phyloP scores from a whole-genome alignment of 2,113 vertebrate species.

The Rhinolophus sinicus region DNA sequence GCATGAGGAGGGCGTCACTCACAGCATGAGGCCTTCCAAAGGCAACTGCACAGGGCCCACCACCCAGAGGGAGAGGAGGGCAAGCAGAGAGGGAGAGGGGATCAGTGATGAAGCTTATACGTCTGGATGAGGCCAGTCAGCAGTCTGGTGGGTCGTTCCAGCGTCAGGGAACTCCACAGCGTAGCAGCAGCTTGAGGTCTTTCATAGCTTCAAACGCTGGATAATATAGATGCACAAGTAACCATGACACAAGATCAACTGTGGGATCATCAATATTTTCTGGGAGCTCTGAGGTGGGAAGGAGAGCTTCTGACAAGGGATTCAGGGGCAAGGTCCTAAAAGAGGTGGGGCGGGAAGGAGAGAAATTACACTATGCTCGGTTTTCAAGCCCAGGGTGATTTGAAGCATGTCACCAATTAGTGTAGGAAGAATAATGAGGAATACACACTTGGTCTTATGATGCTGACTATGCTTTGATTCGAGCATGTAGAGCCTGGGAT shows the following conservation, averaged over 20 bases:
- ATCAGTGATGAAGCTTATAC: not conserved
- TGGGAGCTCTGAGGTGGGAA: not conserved
- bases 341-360: not conserved
- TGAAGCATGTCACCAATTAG: not conserved
- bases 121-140: not conserved
- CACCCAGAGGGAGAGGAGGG: not conserved
- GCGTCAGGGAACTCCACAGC: not conserved
- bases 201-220: not conserved
- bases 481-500: not conserved
- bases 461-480: not conserved
- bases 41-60: no score
- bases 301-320: not conserved
- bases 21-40: not conserved
- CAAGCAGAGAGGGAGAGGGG: fast-evolving
- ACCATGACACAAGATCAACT: not conserved
- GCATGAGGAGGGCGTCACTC: not conserved
- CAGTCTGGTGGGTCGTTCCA: not conserved
- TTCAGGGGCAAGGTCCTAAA: not conserved
- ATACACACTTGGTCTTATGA: not conserved
- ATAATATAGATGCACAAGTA: not conserved
- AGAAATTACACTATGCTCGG: not conserved
- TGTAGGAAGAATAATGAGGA: not conserved
- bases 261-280: not conserved
- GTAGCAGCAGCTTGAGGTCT: not conserved
- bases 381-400: not conserved